A percentile compares a stretch with the other conserved stretches of the same genome.
phyloP scores from a whole-genome alignment of 2,797 vertebrate genomes.

The Sebastes kiyomatsui region DNA sequence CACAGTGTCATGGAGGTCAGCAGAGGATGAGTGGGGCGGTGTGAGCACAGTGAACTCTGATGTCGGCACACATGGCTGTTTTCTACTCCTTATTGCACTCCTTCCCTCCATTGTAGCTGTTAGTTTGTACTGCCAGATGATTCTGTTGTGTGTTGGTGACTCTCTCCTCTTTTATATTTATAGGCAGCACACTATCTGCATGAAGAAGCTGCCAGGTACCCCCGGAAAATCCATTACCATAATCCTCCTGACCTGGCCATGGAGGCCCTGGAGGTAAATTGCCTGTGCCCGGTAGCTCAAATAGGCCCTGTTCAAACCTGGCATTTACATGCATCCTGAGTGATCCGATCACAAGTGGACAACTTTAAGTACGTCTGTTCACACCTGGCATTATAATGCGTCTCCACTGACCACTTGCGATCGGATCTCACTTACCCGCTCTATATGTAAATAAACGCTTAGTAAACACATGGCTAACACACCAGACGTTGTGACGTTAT shows the following conservation, averaged over 20 bases:
- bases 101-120: neutral
- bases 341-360: too few species aligned
- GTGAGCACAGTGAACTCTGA: conserved; percentile 9
- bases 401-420: too few species aligned
- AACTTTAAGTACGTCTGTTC: too few species aligned
- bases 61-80: neutral
- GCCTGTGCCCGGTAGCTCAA: conserved; percentile 14
- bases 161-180: conserved; percentile 29
- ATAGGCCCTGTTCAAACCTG: neutral
- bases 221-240: conserved; percentile 98
- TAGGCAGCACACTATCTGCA: conserved; percentile 92
- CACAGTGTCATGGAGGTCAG: conserved; percentile 16
- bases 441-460: too few species aligned
- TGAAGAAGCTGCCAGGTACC: conserved; percentile 96
- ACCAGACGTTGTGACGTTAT: too few species aligned
- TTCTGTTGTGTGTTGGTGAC: conserved; percentile 1
- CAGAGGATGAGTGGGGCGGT: neutral
- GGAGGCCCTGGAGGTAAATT: conserved; percentile 96
- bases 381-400: too few species aligned
- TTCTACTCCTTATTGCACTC: neutral
- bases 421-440: too few species aligned
- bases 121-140: neutral
- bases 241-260: conserved; percentile 97
- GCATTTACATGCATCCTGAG: too few species aligned
- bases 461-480: too few species aligned